Conservation (phyloP, 2,113 vertebrate species). For the Opisthocomus hoazin region DNA sequence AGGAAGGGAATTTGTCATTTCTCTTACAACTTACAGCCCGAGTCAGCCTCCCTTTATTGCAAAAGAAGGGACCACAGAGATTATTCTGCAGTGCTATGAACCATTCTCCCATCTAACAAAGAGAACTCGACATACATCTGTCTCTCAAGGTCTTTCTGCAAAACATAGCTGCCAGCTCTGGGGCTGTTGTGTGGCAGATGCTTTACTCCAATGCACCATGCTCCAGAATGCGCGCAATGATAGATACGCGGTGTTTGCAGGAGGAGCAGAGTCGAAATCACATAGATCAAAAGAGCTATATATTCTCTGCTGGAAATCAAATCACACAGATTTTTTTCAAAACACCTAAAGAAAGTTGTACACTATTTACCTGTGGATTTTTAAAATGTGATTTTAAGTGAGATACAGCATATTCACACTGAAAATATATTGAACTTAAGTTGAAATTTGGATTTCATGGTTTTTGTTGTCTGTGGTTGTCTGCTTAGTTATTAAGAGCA, state of each 20-base stretch:
- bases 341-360: background rate
- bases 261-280: background rate
- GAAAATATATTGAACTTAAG: background rate
- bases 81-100: background rate
- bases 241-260: background rate
- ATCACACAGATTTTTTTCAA: background rate
- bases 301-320: background rate
- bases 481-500: background rate
- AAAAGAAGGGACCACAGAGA: background rate
- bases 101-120: background rate
- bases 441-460: background rate
- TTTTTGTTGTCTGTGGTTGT: background rate
- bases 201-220: background rate
- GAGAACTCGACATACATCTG: rapidly evolving
- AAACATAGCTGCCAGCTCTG: background rate
- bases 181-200: background rate
- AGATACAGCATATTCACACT: background rate
- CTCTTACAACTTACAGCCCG: background rate
- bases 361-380: background rate
- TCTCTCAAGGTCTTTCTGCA: background rate
- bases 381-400: background rate
- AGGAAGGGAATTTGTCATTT: background rate
- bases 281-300: background rate
- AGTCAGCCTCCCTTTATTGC: background rate
- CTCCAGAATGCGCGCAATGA: background rate